These are phyloP conservation scores for Gryllus longicercus DNA, from an alignment of 2,888 invertebrate genomes.

Conservation along the genomic window DNA sequence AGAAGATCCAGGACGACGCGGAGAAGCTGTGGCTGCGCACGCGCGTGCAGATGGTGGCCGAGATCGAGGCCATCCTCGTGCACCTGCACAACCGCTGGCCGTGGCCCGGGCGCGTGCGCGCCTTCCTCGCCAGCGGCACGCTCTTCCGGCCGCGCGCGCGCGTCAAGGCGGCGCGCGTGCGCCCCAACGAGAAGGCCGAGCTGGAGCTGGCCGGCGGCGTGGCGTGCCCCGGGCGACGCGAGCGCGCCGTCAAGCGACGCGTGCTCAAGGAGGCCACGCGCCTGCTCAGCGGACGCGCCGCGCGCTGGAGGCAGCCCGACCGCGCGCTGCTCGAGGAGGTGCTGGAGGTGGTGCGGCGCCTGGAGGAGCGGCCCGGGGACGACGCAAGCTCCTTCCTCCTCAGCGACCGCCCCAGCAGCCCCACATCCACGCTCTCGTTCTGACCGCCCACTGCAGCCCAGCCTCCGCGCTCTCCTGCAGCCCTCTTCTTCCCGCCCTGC, in stretches of 20 bases:
- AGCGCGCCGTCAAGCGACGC: neutral
- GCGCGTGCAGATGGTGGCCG: neutral
- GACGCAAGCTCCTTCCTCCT: neutral
- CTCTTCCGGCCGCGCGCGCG: neutral
- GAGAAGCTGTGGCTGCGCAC: conserved; percentile 20
- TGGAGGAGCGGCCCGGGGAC: neutral
- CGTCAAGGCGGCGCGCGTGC: neutral
- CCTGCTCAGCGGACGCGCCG: neutral
- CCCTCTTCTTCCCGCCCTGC: no score
- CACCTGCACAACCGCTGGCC: conserved; percentile 1
- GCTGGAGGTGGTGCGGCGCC: neutral
- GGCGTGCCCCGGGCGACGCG: neutral
- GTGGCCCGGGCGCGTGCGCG: neutral
- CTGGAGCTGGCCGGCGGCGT: neutral
- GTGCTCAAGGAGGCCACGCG: neutral
- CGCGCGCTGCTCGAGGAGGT: neutral
- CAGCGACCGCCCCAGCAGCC: neutral
- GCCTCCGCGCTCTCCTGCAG: neutral
- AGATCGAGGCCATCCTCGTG: conserved; percentile 20
- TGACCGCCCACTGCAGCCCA: neutral
- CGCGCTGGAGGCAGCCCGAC: neutral
- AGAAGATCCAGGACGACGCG: conserved; percentile 20
- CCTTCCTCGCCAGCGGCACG: neutral
- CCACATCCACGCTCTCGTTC: no score
- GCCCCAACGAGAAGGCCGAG: conserved; percentile 17